Evolutionary conservation across 2,797 vertebrate genomes (phyloP), one percentile per base, ranked within the genome.

Genomic region (Siniperca obscura): DNA sequence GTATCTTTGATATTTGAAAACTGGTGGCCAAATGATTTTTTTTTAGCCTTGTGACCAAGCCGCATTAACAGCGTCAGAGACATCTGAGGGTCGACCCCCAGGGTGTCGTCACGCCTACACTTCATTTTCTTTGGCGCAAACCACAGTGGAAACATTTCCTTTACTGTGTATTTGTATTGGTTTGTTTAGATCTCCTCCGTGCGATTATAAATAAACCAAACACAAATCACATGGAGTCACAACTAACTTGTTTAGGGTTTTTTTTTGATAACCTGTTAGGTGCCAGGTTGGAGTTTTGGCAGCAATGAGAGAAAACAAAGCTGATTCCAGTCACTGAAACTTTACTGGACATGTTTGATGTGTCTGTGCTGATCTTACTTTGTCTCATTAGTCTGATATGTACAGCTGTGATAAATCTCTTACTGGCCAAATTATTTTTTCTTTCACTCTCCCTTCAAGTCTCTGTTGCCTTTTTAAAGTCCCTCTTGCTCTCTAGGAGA

Each of bases 91-190:
- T 48, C 12, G 2, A 56, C 19, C 60, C 74, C 68, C 34, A 7
- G 57, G 55, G 73, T 50, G 27, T 65, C 69, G 34, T 82, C 48
- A 74, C 5, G 6, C 61, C 36, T 10, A 42, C 55, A 1, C 14
- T 27, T 46, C 5, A n/a, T 42, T 72, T 82, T 46, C 42, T 80
- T 69, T 79, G 69, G 59, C 52, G 34, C 19, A 68, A 59, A 65
- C 14, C 48, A 22, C 48, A 60, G 40, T 71, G 64, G 68, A 82
- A 88, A 80, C 21, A 52, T 48, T 69, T 30, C n/a, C 57, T 64
- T 46, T 16, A 11, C 44, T 64, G 3, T 16, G 13, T 34, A 34
- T 50, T 68, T 66, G 14, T 8, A 25, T 22, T 40, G 25, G 10
- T 19, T 66, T 78, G 46, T 78, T 77, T 70, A 50, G 7, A 56